phyloP scores from a whole-genome alignment of 2,797 vertebrate species.

The Trachops cirrhosus region DNA sequence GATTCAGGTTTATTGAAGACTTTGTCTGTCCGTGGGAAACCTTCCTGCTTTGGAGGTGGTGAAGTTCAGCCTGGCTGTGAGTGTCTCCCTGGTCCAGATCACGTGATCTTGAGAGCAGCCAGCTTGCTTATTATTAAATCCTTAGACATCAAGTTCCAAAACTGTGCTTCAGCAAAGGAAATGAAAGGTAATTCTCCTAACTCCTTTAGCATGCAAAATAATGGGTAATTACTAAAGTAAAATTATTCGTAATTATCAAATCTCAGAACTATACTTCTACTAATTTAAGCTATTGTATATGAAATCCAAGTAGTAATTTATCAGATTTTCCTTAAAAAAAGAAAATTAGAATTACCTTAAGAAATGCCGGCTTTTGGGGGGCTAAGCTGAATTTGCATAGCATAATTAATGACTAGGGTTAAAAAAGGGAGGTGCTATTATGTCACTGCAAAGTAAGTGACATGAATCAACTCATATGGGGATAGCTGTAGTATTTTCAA shows the following conservation, averaged over 20 bases:
- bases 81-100: constrained; percentile 75
- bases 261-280: not conserved
- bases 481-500: not conserved
- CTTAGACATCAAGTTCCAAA: constrained; percentile 85
- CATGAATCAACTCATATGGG: not conserved
- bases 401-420: not conserved
- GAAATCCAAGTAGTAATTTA: constrained; percentile 4
- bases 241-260: not conserved
- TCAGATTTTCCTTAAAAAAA: not conserved
- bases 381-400: not conserved
- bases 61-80: constrained; percentile 1
- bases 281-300: not conserved
- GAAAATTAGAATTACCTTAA: not conserved
- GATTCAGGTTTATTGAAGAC: constrained; percentile 82
- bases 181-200: constrained; percentile 78
- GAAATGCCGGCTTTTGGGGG: not conserved
- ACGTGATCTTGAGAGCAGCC: constrained; percentile 87
- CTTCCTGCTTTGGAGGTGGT: constrained; percentile 86
- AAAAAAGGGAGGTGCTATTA: not conserved
- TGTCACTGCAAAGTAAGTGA: not conserved
- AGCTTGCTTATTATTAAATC: constrained; percentile 91
- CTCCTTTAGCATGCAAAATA: not conserved
- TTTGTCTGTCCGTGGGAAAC: constrained; percentile 76
- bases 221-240: not conserved
- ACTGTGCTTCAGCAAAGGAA: constrained; percentile 74